Percentiles rank a stretch among this genome's conserved stretches.
Conservation (phyloP, 2,797 vertebrate species). For the Astyanax mexicanus region DNA sequence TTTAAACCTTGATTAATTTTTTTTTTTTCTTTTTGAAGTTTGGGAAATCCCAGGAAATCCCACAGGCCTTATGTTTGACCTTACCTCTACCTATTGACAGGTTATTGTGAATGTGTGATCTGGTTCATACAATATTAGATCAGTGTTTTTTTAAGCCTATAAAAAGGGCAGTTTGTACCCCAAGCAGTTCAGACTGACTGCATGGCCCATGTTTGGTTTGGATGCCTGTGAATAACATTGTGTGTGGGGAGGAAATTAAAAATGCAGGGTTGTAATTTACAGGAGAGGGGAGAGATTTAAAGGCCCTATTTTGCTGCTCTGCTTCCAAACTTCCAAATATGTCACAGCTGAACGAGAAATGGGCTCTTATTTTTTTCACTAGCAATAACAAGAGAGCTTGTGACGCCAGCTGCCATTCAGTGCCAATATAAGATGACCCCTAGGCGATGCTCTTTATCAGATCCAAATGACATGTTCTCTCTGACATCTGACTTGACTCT, state of each 20-base stretch:
- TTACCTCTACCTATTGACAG: background rate
- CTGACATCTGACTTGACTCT: conserved; percentile 68
- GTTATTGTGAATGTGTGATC: conserved; percentile 23
- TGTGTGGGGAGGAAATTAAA: conserved; percentile 91
- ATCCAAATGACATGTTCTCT: conserved; percentile 82
- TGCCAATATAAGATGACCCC: conserved; percentile 76
- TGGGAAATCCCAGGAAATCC: too few relatives aligned
- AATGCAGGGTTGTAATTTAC: conserved; percentile 94
- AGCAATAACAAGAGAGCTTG: conserved; percentile 79
- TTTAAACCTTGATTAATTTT: too few relatives aligned
- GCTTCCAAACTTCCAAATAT: conserved; percentile 84
- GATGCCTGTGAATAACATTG: conserved; percentile 95
- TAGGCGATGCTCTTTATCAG: conserved; percentile 81
- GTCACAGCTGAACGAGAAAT: conserved; percentile 85
- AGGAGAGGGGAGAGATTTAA: conserved; percentile 90
- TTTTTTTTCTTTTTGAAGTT: too few relatives aligned
- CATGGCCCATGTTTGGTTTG: conserved; percentile 91
- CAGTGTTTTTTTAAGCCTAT: conserved; percentile 87
- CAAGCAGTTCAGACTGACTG: conserved; percentile 80
- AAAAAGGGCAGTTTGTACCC: conserved; percentile 89
- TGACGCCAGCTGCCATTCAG: conserved; percentile 76
- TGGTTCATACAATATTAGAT: conserved; percentile 51
- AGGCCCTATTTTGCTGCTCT: conserved; percentile 67
- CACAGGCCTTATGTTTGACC: too few relatives aligned
- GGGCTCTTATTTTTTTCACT: conserved; percentile 76